Evolutionary conservation across 2,888 invertebrate species (phyloP), one percentile per base, ranked within the genome.

Genomic region (Melolontha melolontha): DNA sequence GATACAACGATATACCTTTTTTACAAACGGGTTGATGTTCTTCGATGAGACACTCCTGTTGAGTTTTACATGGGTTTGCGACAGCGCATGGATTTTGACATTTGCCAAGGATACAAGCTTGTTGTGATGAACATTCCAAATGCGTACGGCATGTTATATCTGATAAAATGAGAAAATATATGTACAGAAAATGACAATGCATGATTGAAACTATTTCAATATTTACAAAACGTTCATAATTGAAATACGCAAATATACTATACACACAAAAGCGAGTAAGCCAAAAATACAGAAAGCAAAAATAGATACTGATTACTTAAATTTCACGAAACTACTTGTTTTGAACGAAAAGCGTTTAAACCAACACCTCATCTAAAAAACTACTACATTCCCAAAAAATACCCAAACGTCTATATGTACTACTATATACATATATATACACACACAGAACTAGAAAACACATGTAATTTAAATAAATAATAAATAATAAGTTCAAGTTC

Each of bases 21-120:
- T 91, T 89, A 80, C 95, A 96, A 69, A 93, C 91, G 7, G 95
- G 92, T 79, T 92, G 91, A 81, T 95, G 95, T 76, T 93, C 87
- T 76, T 92, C 87, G 51, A 95, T 93, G 75, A 91, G 91, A 79
- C 95, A 96, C 74, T 93, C 91, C 76, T 95, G 92, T 59, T 90
- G 88, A 49, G 86, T 83, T 27, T 87, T 84, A 79, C 95, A 96
- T 1, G 93, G 94, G 72, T 92, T 91, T 22, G 86, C 88, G 80
- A 86, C 86, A 11, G 88, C 87, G 82, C 95, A 96, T 17, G 95
- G 95, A 83, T 94, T 94, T 70, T 90, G 87, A 79, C 96, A 96
- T 73, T 90, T 88, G 16, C 90, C 88, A 79, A 89, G 89, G 76
- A 94, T 86, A 81, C 96, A 96, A 73, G 94, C 91, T 80, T 92